These are phyloP conservation scores for Ceryle rudis DNA, from an alignment of 2,797 vertebrate genomes.

Conservation along the genomic window DNA sequence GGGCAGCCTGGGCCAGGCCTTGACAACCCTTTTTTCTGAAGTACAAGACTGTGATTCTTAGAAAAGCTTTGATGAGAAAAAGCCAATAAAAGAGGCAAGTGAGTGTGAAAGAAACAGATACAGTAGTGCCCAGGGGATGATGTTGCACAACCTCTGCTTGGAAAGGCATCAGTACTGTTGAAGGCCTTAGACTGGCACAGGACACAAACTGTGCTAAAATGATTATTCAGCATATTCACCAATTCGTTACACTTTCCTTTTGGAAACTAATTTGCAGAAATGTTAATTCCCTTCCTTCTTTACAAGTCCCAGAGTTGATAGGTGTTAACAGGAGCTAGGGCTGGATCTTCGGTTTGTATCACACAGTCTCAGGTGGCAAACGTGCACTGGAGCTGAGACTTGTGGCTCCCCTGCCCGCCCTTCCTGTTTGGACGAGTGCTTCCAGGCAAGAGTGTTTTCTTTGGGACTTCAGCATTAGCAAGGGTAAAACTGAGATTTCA, in stretches of 20 bases:
- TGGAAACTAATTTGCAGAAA: background rate
- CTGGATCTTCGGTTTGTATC: rapidly evolving
- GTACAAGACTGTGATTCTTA: background rate
- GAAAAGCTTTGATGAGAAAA: background rate
- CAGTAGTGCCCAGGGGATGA: rapidly evolving
- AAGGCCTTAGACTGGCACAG: background rate
- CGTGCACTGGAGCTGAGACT: rapidly evolving
- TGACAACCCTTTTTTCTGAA: background rate
- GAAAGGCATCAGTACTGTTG: rapidly evolving
- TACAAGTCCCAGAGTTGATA: background rate
- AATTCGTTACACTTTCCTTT: background rate
- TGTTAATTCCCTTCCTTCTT: background rate
- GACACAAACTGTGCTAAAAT: background rate
- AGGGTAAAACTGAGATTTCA: background rate
- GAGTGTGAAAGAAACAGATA: background rate
- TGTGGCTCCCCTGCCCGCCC: background rate
- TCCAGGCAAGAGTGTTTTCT: background rate
- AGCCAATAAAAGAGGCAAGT: background rate
- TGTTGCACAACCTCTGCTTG: background rate
- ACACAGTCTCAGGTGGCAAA: rapidly evolving
- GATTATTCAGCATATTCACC: background rate
- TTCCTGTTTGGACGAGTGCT: rapidly evolving
- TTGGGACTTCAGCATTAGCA: rapidly evolving
- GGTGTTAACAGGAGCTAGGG: background rate
- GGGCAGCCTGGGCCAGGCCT: background rate